Base-by-base conservation (phyloP, 2,797 vertebrate species). In the Naso thynnoides region DNA sequence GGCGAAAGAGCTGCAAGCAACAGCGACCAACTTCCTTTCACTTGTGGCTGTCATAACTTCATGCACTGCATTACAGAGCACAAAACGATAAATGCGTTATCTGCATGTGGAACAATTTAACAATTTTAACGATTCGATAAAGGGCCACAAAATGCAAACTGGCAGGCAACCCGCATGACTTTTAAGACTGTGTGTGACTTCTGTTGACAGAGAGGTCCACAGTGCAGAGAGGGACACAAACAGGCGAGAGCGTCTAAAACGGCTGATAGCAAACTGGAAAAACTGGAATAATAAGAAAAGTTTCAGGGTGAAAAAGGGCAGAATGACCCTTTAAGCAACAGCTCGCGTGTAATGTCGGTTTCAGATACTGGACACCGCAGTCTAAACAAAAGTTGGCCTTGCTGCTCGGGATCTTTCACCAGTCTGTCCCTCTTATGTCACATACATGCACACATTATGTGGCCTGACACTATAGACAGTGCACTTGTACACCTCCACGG, bases 401-500 rank as follows among this genome's bases (percentile, higher is more conserved):
- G 33, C 36, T 11, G 44, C 47, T 56, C 27, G 48, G 3, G 15
- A 21, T 21, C 53, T 38, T 76, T 60, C 18, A 55, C 27, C 45
- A 23, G 31, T n/a, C 68, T 39, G 69, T 55, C 31, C 9, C 48
- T 56, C 39, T 26, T 33, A 26, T 44, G 7, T 8, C 41, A 59
- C 36, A 38, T 26, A 19, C 13, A 53, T 14, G 27, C 33, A 60
- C 44, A 70, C 54, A 62, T 55, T 29, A 44, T 60, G 39, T 19
- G 16, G 29, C 49, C 52, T 65, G 52, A 84, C 66, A 57, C 58
- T 56, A 16, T n/a, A 50, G 38, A 36, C 27, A 42, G 8, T 48
- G 42, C 54, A 29, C 54, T 63, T 67, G 36, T 68, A 45, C 62
- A 59, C 52, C 78, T 71, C 80, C 44, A 55, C 19, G 38, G 86